These are phyloP conservation scores for Lasioglossum calceatum DNA, from an alignment of 2,888 invertebrate genomes.

Conservation along the genomic window DNA sequence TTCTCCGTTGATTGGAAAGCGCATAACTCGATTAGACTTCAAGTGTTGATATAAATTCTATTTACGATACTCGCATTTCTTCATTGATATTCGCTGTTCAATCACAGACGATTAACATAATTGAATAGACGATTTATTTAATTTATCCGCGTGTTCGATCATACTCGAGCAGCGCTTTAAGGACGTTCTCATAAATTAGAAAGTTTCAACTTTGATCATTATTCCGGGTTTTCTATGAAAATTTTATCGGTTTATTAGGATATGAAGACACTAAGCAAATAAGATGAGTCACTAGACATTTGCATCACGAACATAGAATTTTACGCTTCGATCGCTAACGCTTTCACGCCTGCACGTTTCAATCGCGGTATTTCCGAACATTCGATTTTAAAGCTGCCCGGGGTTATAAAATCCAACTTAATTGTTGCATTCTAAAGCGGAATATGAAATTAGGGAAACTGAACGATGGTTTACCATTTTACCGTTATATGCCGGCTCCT, in stretches of 20 bases:
- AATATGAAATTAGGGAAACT: constrained; percentile 1
- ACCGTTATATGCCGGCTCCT: background rate
- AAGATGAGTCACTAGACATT: background rate
- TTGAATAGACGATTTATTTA: background rate
- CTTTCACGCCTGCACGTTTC: constrained; percentile 7
- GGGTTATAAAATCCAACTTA: background rate
- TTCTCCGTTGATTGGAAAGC: background rate
- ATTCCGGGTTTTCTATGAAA: background rate
- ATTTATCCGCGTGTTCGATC: background rate
- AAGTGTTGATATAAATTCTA: background rate
- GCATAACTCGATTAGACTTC: background rate
- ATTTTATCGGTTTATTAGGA: background rate
- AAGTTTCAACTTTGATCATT: background rate
- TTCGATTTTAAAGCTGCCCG: background rate
- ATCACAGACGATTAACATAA: background rate
- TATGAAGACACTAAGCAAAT: background rate
- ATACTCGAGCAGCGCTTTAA: background rate
- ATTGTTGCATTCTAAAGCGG: background rate
- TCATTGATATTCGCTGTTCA: background rate
- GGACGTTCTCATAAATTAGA: background rate
- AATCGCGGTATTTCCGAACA: background rate
- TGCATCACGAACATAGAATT: background rate
- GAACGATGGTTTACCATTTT: background rate
- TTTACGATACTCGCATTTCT: background rate
- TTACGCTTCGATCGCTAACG: constrained; percentile 18